Percentiles rank a stretch among this genome's conserved stretches.
Conservation (phyloP, 2,888 invertebrate genomes). For the Sarcophaga caerulescens region DNA sequence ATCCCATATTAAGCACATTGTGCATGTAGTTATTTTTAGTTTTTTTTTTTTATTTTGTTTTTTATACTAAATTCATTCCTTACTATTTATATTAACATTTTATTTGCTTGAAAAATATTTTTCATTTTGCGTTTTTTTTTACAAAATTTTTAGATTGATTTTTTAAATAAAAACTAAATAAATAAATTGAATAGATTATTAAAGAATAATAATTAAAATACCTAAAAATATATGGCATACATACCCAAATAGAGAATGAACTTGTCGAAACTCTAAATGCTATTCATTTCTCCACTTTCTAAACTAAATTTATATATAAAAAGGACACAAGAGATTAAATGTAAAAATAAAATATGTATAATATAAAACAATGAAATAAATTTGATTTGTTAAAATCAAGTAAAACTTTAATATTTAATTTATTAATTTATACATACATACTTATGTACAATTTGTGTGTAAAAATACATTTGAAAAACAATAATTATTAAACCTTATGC, state of each 20-base stretch:
- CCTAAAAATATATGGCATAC: neutral
- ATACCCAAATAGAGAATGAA: neutral
- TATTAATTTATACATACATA: neutral
- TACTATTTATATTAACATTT: neutral
- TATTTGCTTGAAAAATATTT: neutral
- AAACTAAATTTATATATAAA: neutral
- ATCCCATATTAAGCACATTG: neutral
- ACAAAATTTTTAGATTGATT: neutral
- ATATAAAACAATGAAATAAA: slow-evolving; percentile 1
- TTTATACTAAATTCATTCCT: neutral
- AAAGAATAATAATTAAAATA: neutral
- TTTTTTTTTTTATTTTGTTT: neutral
- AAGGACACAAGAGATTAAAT: neutral
- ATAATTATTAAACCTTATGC: slow-evolving; percentile 75
- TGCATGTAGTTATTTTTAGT: neutral
- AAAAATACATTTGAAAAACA: neutral
- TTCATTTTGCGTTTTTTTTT: neutral
- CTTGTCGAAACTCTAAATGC: neutral
- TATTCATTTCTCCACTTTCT: neutral
- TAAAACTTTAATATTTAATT: neutral
- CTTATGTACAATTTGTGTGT: too few species aligned
- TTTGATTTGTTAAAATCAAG: neutral
- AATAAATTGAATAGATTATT: neutral
- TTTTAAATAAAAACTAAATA: neutral
- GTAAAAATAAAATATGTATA: slow-evolving; percentile 3